Base-by-base conservation (phyloP, 2,888 invertebrate genomes). In the Xylocampa areola region DNA sequence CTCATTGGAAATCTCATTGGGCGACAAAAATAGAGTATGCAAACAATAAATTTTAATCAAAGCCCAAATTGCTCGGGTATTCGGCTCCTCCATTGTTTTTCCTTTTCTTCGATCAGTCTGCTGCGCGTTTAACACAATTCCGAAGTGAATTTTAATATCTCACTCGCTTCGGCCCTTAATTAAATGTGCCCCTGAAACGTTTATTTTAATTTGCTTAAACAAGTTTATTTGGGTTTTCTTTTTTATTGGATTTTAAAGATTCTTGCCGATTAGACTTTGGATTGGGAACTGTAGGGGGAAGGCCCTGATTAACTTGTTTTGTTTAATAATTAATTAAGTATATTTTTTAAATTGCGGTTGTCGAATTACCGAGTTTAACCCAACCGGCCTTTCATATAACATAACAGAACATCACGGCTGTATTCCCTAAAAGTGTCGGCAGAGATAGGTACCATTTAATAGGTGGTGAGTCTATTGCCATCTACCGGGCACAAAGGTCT, bases 21-120 rank as follows among this genome's bases (percentile, higher is more conserved):
- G 65, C 60, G 77, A 79, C 79, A 79, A 76, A 82, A 84, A 83
- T 81, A 82, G 78, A 80, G 77, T 75, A 70, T 72, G 64, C 62
- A 78, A 80, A 85, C 87, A 89, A 89, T 90, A 88, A 86, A 90
- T 89, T 90, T 88, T 83, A 89, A 90, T 89, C 88, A 88, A 79
- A 72, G 78, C 65, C 81, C 76, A 83, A 89, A 89, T 89, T 85
- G 83, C 86, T 86, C 84, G 61, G 75, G 69, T 81, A 76, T 82
- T 87, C 76, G 75, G 66, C 68, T 62, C 64, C 41, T 70, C 79
- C 68, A 81, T 87, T 88, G 84, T 86, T 85, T 84, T 85, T 77
- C 73, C 72, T 73, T 65, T 69, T 58, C 63, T 35, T 60, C 76
- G 66, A 77, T 79, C 80, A 79, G 77, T 81, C 80, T 80, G 67